Percentiles rank a stretch among this genome's conserved stretches.
Conservation (phyloP, 1,140 invertebrate species). For the Trichogramma pretiosum region DNA sequence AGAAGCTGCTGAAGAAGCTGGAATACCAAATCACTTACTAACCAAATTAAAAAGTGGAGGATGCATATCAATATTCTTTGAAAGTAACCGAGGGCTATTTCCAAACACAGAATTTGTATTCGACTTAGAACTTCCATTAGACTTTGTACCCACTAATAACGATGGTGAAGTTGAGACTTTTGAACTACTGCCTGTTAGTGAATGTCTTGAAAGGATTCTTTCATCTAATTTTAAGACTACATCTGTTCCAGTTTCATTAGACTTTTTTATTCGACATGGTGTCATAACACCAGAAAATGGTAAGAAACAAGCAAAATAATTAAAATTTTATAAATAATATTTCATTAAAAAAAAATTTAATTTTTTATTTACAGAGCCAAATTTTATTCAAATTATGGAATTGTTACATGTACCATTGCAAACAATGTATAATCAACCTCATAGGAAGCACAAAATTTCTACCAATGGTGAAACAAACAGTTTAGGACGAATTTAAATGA, state of each 20-base stretch:
- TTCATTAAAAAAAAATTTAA: not conserved
- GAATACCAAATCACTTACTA: constrained; percentile 64
- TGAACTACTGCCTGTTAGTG: constrained; percentile 70
- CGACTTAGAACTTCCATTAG: constrained; percentile 80
- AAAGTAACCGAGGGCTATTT: constrained; percentile 84
- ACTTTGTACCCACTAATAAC: constrained; percentile 80
- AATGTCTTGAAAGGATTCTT: constrained; percentile 70
- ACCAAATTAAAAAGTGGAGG: constrained; percentile 69
- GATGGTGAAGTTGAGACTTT: constrained; percentile 91
- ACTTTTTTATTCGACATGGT: constrained; percentile 86
- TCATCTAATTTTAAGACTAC: constrained; percentile 85
- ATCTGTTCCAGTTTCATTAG: constrained; percentile 78
- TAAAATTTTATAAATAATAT: not conserved
- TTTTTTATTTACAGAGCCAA: constrained; percentile 57
- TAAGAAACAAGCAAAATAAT: too few species aligned
- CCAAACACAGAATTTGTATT: constrained; percentile 93
- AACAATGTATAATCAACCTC: constrained; percentile 53
- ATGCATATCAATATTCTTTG: constrained; percentile 84
- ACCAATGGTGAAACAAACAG: constrained; percentile 40
- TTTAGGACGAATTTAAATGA: constrained; percentile 26
- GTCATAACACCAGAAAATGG: constrained; percentile 81
- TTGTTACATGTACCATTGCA: constrained; percentile 79
- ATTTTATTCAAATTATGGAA: constrained; percentile 75
- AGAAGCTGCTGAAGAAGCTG: constrained; percentile 90
- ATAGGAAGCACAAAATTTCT: constrained; percentile 40